Percentiles rank a stretch among this genome's conserved stretches.
phyloP scores from a whole-genome alignment of 92 coral and sea anemone genomes.

The Epizoanthus stellaris region DNA sequence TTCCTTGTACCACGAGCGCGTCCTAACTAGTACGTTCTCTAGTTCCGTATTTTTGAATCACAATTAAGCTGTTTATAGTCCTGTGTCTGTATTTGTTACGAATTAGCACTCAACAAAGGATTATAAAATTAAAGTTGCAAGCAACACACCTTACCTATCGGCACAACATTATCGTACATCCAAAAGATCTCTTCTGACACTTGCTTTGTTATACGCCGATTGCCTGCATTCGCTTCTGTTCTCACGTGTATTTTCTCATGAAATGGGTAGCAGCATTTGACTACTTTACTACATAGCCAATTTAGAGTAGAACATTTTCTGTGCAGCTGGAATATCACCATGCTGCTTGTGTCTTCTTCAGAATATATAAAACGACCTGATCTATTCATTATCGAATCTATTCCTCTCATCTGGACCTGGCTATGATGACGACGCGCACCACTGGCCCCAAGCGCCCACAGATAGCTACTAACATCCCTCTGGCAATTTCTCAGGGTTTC shows the following conservation, averaged over 20 bases:
- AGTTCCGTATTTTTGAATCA: too few relatives aligned
- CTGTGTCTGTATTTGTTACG: too few relatives aligned
- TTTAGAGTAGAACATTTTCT: neutral
- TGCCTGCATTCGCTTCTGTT: neutral
- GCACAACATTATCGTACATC: neutral
- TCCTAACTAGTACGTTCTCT: too few relatives aligned
- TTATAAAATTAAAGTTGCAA: too few relatives aligned
- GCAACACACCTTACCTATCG: too few relatives aligned
- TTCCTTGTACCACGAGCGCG: too few relatives aligned
- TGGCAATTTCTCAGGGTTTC: neutral
- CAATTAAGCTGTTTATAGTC: too few relatives aligned
- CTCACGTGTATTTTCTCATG: neutral
- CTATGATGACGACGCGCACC: neutral
- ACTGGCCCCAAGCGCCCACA: neutral
- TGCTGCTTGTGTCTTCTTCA: neutral
- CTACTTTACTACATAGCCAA: conserved; percentile 10
- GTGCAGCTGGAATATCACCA: neutral
- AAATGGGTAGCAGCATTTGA: neutral
- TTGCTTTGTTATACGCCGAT: neutral
- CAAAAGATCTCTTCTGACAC: conserved; percentile 5
- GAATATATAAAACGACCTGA: neutral
- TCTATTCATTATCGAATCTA: conserved; percentile 9
- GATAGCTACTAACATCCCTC: neutral
- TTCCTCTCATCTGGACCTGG: neutral
- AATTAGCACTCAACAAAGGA: too few relatives aligned